Percentiles rank a stretch among this genome's conserved stretches.
phyloP scores from a whole-genome alignment of 2,888 invertebrate genomes.

The Microdon myrmicae region DNA sequence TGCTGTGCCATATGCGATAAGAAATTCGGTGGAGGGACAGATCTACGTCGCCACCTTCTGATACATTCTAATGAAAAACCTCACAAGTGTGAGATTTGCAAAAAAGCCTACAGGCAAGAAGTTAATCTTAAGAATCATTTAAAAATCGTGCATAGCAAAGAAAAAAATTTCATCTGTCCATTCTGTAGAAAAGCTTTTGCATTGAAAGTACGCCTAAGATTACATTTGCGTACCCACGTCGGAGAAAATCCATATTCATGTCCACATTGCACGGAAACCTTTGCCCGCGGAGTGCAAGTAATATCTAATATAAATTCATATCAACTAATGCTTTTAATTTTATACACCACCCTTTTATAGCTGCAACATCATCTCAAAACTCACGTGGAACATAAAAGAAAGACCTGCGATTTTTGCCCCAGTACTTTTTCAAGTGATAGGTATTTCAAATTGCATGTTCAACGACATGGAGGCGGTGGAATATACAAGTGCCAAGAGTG shows the following conservation, averaged over 20 bases:
- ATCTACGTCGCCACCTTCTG: conserved; percentile 75
- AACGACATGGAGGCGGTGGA: conserved; percentile 78
- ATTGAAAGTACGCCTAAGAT: conserved; percentile 77
- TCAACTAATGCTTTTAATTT: neutral
- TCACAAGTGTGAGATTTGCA: conserved; percentile 73
- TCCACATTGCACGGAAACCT: conserved; percentile 72
- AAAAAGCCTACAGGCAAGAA: conserved; percentile 73
- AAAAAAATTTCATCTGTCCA: conserved; percentile 73
- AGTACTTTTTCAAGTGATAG: conserved; percentile 76
- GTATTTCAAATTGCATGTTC: conserved; percentile 73
- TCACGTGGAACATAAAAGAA: conserved; percentile 73
- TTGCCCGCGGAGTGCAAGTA: conserved; percentile 80
- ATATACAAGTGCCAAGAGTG: conserved; percentile 84
- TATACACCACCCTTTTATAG: conserved; percentile 52
- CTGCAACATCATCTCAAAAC: conserved; percentile 76
- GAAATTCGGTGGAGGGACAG: conserved; percentile 73
- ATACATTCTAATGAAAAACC: conserved; percentile 75
- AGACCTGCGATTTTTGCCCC: conserved; percentile 77
- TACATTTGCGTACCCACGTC: conserved; percentile 80
- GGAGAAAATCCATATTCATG: conserved; percentile 77
- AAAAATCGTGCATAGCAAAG: conserved; percentile 62
- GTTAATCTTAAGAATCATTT: conserved; percentile 74
- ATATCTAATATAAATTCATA: conserved; percentile 39
- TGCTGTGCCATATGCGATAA: conserved; percentile 74
- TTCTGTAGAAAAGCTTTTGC: conserved; percentile 82